A percentile compares a stretch with the other conserved stretches of the same genome.
phyloP scores from a whole-genome alignment of 2,113 vertebrate species.

The Anhinga rufa region DNA sequence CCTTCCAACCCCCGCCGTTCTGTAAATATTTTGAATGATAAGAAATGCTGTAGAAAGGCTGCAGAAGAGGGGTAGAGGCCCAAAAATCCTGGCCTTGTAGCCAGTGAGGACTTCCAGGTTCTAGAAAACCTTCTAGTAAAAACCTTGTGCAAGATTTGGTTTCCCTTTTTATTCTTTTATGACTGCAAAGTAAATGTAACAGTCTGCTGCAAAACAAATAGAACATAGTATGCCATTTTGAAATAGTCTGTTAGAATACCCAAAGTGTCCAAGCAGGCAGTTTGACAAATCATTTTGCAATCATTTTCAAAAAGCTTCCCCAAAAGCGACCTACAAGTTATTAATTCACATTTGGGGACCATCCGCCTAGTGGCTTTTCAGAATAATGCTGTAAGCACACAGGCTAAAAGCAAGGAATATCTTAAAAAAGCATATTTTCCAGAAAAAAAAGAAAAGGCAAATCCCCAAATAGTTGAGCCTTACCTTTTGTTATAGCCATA shows the following conservation, averaged over 20 bases:
- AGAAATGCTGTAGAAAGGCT: neutral
- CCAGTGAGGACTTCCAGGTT: neutral
- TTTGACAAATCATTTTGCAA: constrained; percentile 32
- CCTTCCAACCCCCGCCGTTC: too few relatives aligned
- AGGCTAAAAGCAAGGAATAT: neutral
- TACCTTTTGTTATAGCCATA: neutral
- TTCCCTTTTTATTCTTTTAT: neutral
- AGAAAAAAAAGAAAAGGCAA: neutral
- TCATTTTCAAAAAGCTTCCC: constrained; percentile 48
- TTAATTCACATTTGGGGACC: constrained; percentile 20
- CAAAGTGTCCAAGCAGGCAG: neutral
- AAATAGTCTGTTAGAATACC: neutral
- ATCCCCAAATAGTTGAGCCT: neutral
- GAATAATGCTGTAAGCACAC: neutral
- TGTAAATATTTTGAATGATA: neutral
- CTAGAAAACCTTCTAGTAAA: neutral
- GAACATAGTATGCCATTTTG: neutral
- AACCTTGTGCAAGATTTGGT: neutral
- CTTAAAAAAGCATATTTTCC: neutral
- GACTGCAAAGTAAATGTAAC: neutral
- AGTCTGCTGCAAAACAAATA: neutral
- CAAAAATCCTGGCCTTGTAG: neutral
- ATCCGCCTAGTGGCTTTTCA: constrained; percentile 35
- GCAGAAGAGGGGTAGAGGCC: neutral
- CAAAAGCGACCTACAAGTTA: constrained; percentile 41